Evolutionary conservation across 2,113 vertebrate genomes (phyloP).

Genomic region (Mustelus asterias): DNA sequence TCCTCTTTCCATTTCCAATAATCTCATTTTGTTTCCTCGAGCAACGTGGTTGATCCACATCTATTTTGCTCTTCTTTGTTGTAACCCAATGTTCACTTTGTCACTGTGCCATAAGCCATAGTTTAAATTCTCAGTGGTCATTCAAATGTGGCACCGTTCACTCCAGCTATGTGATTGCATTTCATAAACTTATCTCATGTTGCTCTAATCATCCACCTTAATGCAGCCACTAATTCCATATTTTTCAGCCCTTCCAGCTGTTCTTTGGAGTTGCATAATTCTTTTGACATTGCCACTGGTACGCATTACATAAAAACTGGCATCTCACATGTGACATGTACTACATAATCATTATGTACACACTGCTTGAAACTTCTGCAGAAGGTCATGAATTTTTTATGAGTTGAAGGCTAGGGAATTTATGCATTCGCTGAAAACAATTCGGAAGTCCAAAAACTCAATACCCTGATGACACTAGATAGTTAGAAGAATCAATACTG

Average conservation of each 20-base stretch:
- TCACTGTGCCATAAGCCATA: background rate
- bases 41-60: background rate
- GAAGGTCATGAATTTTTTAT: background rate
- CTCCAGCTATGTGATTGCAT: background rate
- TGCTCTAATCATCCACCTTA: background rate
- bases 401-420: background rate
- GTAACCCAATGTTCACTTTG: background rate
- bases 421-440: background rate
- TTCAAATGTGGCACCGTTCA: background rate
- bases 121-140: background rate
- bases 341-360: background rate
- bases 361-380: background rate
- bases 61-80: background rate
- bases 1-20: background rate
- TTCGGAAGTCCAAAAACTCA: background rate
- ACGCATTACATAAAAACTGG: background rate
- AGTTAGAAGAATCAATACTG: background rate
- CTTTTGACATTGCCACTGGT: slow-evolving; percentile 25
- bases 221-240: background rate
- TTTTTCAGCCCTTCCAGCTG: background rate
- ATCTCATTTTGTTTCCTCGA: background rate
- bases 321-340: background rate
- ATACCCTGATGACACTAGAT: background rate
- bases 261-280: background rate
- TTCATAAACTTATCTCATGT: background rate